Evolutionary conservation across 2,888 invertebrate genomes (phyloP), one percentile per base, ranked within the genome.

Genomic region (Ophonus ardosiacus): DNA sequence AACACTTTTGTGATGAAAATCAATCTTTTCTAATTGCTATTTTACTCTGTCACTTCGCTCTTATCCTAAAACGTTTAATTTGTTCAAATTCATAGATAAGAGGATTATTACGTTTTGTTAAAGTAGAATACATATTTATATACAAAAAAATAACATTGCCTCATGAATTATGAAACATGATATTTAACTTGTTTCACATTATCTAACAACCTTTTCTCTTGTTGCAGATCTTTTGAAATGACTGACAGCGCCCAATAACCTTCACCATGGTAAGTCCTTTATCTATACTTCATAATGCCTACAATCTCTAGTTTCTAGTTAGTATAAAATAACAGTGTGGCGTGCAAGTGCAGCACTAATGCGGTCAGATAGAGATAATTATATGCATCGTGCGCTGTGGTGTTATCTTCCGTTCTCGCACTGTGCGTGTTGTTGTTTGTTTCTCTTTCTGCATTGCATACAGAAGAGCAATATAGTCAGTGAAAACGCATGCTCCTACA

Each of bases 241-340:
- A 38, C 31, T 68, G 15, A 5, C 31, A 15, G 59, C 4, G 13
- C 38, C n/a, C 57, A 57, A 43, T 74, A 74, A 43, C 71, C 71
- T 18, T 6, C 71, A 40, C 43, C 71, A 74, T 74, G 71, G 71
- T 74, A 43, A 74, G 71, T 74, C n/a, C 15, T 15, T 68, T 68
- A 68, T n/a, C n/a, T 31, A 5, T 68, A 15, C 43, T 74, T 17
- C 2, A 21, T 24, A 13, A 51, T 51, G 13, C 43, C 31, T 31
- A 31, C 31, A 31, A 61, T 61, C 61, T 13, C 18, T 61, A 61
- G 18, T 61, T 61, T 17, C 2, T 61, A 15, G 18, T 17, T 56
- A 15, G 18, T 17, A 18, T 17, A 61, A 61, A 61, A 61, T 17
- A 61, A 18, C 61, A 2, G 15, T 17, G 61, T 61, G 15, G 24